phyloP scores from a whole-genome alignment of 2,797 vertebrate species.

The Hipposideros larvatus region DNA sequence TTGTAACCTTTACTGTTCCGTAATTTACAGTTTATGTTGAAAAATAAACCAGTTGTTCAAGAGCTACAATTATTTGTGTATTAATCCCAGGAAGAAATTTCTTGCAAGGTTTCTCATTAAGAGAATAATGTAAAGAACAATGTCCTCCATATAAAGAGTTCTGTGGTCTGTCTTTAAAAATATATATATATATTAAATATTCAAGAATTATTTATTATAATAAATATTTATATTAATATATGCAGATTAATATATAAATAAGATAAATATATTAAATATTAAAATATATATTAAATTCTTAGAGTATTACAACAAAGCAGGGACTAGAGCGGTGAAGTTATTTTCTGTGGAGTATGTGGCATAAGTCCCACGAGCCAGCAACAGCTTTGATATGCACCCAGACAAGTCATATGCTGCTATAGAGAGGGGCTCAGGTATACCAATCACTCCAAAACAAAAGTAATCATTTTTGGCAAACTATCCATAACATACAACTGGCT shows the following conservation, averaged over 20 bases:
- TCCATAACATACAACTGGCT: not conserved
- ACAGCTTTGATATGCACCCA: not conserved
- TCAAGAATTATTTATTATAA: not conserved
- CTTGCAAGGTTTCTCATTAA: not conserved
- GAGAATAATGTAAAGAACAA: not conserved
- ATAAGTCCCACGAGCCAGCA: not conserved
- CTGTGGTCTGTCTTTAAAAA: not conserved
- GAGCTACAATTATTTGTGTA: not conserved
- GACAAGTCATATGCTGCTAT: not conserved
- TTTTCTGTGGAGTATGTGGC: not conserved
- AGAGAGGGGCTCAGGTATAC: not conserved
- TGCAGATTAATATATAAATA: not conserved
- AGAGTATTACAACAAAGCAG: not conserved
- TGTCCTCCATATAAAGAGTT: not conserved
- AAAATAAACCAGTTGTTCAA: slow-evolving; percentile 8
- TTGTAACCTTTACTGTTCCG: not conserved
- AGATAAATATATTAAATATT: not conserved
- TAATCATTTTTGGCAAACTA: not conserved
- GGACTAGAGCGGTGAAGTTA: not conserved
- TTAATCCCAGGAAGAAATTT: not conserved
- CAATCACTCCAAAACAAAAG: not conserved
- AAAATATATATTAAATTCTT: not conserved
- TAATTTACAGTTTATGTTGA: not conserved
- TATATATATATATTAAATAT: not conserved
- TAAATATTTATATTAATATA: not conserved